Percentiles rank a stretch among this genome's conserved stretches.
Conservation (phyloP, 2,113 vertebrate species). For the Athene cunicularia region DNA sequence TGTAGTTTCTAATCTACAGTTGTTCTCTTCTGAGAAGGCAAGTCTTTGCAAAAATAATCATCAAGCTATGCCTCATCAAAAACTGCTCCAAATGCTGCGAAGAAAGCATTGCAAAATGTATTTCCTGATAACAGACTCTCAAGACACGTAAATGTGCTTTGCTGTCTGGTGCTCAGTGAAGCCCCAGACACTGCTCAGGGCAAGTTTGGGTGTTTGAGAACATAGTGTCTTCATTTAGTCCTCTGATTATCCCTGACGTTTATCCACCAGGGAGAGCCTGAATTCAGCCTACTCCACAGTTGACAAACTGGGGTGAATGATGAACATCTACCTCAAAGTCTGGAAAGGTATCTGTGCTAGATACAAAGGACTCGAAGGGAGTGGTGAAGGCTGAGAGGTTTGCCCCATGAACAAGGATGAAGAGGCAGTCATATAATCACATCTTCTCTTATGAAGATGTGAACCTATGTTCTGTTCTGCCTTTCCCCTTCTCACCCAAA, state of each 20-base stretch:
- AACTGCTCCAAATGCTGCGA: background rate
- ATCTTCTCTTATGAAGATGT: background rate
- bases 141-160: background rate
- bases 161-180: background rate
- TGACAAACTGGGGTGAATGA: background rate
- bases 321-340: background rate
- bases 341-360: background rate
- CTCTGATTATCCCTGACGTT: background rate
- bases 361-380: background rate
- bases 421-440: background rate
- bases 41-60: background rate
- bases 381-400: background rate
- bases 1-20: background rate
- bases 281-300: background rate
- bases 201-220: background rate
- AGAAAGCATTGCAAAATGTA: background rate
- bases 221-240: background rate
- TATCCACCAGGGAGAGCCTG: background rate
- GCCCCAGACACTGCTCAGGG: background rate
- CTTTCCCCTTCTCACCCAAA: background rate
- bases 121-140: background rate
- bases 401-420: background rate
- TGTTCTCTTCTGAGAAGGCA: background rate
- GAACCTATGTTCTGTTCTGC: background rate
- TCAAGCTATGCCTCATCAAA: background rate